phyloP scores from a whole-genome alignment of 2,888 invertebrate species.

The Bugula neritina region DNA sequence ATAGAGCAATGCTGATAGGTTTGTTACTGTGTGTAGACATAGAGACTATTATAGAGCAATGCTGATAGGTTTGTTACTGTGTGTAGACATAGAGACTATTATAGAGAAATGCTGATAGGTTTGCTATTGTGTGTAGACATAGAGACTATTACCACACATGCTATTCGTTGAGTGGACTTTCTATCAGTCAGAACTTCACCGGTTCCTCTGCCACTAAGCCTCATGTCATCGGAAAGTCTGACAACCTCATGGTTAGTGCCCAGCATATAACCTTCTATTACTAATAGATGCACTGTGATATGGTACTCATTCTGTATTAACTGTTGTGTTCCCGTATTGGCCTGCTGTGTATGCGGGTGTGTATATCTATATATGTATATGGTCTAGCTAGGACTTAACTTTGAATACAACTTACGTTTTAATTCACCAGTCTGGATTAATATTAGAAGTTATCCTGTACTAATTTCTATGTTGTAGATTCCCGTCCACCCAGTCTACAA shows the following conservation, averaged over 20 bases:
- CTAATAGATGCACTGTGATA: not conserved
- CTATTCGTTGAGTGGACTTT: slow-evolving; percentile 87
- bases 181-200: slow-evolving; percentile 71
- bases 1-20: too few species aligned
- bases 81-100: too few species aligned
- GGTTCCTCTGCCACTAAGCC: slow-evolving; percentile 50
- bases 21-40: too few species aligned
- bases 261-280: not conserved
- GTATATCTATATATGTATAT: too few species aligned
- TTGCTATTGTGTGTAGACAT: slow-evolving; percentile 58
- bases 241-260: slow-evolving; percentile 65
- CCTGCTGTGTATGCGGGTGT: too few species aligned
- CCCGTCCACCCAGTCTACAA: slow-evolving; percentile 78
- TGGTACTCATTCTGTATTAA: not conserved
- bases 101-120: too few species aligned
- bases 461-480: slow-evolving; percentile 53
- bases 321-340: not conserved
- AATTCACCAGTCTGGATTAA: not conserved
- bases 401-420: not conserved
- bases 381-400: not conserved
- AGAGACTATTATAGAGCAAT: too few species aligned
- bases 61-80: too few species aligned
- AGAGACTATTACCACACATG: slow-evolving; percentile 95
- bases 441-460: not conserved
- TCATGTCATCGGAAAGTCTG: slow-evolving; percentile 61